These are phyloP conservation scores for Eilema sororculum DNA, from an alignment of 2,888 invertebrate genomes.

Conservation along the genomic window DNA sequence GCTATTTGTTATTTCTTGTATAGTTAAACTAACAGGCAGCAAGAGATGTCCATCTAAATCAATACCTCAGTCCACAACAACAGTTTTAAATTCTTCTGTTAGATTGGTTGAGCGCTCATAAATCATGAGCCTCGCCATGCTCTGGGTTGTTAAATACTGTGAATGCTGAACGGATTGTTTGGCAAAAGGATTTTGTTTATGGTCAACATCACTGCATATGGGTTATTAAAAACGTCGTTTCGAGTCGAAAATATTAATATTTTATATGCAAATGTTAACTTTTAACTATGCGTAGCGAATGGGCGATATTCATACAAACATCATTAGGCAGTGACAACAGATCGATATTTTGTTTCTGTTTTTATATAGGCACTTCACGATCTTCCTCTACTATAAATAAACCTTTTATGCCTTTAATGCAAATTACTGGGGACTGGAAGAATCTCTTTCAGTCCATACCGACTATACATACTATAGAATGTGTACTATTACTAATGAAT, in stretches of 20 bases:
- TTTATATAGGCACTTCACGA: background rate
- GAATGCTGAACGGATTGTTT: conserved; percentile 50
- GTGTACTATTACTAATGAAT: background rate
- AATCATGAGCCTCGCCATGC: conserved; percentile 54
- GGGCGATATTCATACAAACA: background rate
- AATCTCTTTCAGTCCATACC: background rate
- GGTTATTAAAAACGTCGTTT: background rate
- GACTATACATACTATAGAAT: background rate
- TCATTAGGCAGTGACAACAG: background rate
- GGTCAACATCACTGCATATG: conserved; percentile 39
- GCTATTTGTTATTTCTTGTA: conserved; percentile 6
- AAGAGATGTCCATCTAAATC: conserved; percentile 39
- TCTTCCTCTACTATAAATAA: background rate
- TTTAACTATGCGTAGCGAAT: background rate
- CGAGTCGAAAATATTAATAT: background rate
- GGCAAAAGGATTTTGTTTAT: conserved; percentile 51
- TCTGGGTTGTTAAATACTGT: conserved; percentile 49
- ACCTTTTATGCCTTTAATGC: too few relatives aligned
- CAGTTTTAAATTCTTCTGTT: conserved; percentile 47
- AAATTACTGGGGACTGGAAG: too few relatives aligned
- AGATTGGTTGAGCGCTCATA: conserved; percentile 52
- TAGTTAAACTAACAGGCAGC: conserved; percentile 20
- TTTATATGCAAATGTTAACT: background rate
- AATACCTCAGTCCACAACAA: conserved; percentile 33
- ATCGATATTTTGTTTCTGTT: background rate